Conservation (phyloP, 1,140 invertebrate species). For the Brachionus koreanus region DNA sequence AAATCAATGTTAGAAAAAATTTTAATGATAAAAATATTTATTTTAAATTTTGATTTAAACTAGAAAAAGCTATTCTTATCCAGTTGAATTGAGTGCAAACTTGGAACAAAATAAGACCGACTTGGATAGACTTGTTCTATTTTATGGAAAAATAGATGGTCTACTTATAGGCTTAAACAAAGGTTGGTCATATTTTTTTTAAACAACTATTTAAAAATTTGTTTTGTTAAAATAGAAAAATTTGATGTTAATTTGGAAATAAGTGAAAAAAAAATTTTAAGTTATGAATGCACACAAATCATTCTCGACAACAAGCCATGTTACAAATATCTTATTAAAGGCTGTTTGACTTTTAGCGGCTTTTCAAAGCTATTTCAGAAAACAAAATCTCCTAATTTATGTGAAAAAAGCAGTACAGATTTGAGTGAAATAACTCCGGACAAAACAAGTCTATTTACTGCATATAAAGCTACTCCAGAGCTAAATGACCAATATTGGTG, state of each 20-base stretch:
- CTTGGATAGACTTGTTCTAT: background rate
- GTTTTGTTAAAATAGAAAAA: conserved; percentile 1
- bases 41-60: background rate
- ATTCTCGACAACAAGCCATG: background rate
- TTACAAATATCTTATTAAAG: background rate
- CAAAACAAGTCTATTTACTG: background rate
- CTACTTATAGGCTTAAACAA: conserved; percentile 16
- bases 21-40: background rate
- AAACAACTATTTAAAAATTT: background rate
- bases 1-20: background rate
- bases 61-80: conserved; percentile 23
- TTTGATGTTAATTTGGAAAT: conserved; percentile 4
- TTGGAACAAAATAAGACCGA: background rate
- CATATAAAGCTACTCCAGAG: background rate
- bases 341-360: conserved; percentile 16
- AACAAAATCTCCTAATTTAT: conserved; percentile 20
- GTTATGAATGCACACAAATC: background rate
- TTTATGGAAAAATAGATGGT: background rate
- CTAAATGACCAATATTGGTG: conserved; percentile 14
- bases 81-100: background rate
- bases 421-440: background rate
- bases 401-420: background rate
- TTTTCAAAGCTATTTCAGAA: conserved; percentile 19
- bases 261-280: background rate
- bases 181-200: background rate